Base-by-base conservation (phyloP, 2,797 vertebrate genomes). In the Megalops cyprinoides region DNA sequence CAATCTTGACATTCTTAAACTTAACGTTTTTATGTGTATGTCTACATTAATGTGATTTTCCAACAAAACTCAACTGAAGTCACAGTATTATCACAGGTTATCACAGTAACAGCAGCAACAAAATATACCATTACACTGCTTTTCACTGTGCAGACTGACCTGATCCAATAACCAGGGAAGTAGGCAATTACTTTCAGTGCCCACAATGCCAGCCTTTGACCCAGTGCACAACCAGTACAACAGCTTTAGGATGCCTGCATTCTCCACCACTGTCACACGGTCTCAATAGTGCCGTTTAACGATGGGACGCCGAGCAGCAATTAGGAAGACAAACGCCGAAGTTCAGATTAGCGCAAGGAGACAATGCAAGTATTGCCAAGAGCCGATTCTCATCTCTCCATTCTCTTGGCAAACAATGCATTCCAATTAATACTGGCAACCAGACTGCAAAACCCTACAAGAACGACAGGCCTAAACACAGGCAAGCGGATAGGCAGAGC, bases 341-440 rank as follows among this genome's bases (percentile, higher is more conserved):
- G 6, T 71, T 44, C 37, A 23, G 67, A 71, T 71, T n/a, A 44
- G 37, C 18, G 71, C 20, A 44, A 42, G 6, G 39, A 71, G 39
- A 44, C 37, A 67, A 39, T 37, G 39, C 65, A 42, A 44, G 39
- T 4, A 69, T 18, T 69, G 65, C 34, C 65, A 69, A 69, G 23
- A 69, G 65, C 65, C 23, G 37, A 69, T 69, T 37, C 23, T 69
- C 65, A 69, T 69, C 65, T 69, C 65, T 1, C 8, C 4, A 42
- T 39, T 69, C 65, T 39, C 65, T 18, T 15, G 69, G 34, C 20
- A 69, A 69, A 69, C 65, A 69, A 69, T 69, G 65, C 65, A 39
- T 69, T 69, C 65, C 65, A 69, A 69, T 42, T 69, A 69, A 37
- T 5, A 31, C 34, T 31, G 67, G 5, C 67, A n/a, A 37, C 67